Conservation (phyloP, 2,888 invertebrate genomes). For the Eilema griseolum region DNA sequence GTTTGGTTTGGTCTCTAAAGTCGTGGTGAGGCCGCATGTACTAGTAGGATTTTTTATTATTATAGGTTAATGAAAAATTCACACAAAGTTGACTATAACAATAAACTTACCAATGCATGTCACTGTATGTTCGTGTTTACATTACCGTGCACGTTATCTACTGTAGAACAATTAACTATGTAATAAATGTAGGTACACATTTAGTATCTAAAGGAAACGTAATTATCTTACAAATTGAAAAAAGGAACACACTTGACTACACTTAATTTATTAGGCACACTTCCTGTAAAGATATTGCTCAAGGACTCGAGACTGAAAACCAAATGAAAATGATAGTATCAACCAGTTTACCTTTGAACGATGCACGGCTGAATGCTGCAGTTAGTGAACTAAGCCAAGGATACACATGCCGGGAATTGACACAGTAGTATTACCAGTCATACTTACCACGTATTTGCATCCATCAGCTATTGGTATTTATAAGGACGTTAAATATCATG, state of each 20-base stretch:
- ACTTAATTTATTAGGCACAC: neutral
- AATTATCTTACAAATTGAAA: neutral
- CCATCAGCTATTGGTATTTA: neutral
- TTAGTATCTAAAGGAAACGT: neutral
- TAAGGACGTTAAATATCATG: neutral
- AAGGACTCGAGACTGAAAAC: neutral
- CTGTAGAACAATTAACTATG: neutral
- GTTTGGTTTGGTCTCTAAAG: too few species aligned
- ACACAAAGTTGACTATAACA: neutral
- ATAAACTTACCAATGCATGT: neutral
- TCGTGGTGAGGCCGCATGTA: neutral
- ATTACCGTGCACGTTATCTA: constrained; percentile 4
- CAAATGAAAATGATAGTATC: neutral
- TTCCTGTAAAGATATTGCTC: constrained; percentile 2
- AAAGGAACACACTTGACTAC: neutral
- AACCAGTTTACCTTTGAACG: neutral
- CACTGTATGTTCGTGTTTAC: neutral
- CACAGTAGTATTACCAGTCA: neutral
- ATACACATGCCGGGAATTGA: neutral
- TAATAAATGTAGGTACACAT: neutral
- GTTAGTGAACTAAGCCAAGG: neutral
- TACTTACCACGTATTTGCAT: neutral
- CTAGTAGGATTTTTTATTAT: too few species aligned
- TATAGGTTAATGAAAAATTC: neutral
- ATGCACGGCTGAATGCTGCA: neutral